Evolutionary conservation across 2,888 invertebrate genomes (phyloP).

Genomic region (Eledone cirrhosa): DNA sequence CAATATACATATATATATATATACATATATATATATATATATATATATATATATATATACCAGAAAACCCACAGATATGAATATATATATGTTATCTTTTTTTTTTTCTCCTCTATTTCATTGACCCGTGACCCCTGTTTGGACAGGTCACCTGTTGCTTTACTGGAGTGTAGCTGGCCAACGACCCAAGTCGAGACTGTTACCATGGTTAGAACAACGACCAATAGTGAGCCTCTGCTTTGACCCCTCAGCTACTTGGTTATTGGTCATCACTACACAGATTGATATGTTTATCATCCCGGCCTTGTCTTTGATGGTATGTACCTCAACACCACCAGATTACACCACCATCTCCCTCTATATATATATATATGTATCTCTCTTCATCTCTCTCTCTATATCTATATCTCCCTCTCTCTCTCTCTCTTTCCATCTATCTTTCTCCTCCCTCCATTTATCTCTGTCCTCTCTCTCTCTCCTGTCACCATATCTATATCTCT

Average conservation of each 20-base stretch:
- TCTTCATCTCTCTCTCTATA: too few relatives aligned
- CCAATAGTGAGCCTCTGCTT: slow-evolving; percentile 74
- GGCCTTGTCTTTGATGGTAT: slow-evolving; percentile 70
- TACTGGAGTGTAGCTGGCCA: slow-evolving; percentile 47
- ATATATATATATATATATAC: background rate
- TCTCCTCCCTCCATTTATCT: too few relatives aligned
- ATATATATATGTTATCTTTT: background rate
- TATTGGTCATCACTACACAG: slow-evolving; percentile 72
- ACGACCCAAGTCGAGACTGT: slow-evolving; percentile 49
- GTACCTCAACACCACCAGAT: too few relatives aligned
- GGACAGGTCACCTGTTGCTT: slow-evolving; percentile 54
- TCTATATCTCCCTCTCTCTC: too few relatives aligned
- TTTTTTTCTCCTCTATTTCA: too few relatives aligned
- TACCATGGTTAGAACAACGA: slow-evolving; percentile 57
- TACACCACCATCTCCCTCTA: too few relatives aligned
- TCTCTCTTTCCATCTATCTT: too few relatives aligned
- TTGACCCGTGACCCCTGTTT: background rate
- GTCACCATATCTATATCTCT: too few relatives aligned
- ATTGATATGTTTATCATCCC: slow-evolving; percentile 74
- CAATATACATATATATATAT: background rate
- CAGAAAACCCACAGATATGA: background rate
- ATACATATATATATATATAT: background rate
- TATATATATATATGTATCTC: too few relatives aligned
- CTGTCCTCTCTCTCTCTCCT: too few relatives aligned
- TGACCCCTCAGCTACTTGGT: slow-evolving; percentile 83